Percentiles rank a stretch among this genome's conserved stretches.
Conservation (phyloP, 2,888 invertebrate species). For the Syrista parreyssii region DNA sequence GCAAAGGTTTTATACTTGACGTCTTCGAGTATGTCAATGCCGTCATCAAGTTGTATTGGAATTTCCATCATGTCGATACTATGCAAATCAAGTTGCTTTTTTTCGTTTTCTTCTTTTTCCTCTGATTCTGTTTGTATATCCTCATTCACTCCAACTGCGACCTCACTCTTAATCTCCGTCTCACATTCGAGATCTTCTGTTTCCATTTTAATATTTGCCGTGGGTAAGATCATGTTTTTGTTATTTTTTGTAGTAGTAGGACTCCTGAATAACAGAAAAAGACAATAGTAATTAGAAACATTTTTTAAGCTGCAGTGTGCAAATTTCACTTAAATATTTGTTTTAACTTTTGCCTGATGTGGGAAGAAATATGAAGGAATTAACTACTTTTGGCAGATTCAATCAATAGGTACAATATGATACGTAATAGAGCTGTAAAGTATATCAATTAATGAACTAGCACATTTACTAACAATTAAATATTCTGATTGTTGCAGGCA, state of each 20-base stretch:
- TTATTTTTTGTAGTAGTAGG: slow-evolving; percentile 42
- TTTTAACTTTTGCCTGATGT: too few relatives aligned
- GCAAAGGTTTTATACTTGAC: slow-evolving; percentile 61
- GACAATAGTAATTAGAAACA: background rate
- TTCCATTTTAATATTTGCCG: slow-evolving; percentile 58
- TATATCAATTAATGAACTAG: too few relatives aligned
- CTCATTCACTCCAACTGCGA: slow-evolving; percentile 38
- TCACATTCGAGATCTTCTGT: slow-evolving; percentile 59
- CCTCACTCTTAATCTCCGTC: slow-evolving; percentile 50
- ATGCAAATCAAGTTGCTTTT: slow-evolving; percentile 68
- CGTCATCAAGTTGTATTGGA: slow-evolving; percentile 79
- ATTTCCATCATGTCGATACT: slow-evolving; percentile 82
- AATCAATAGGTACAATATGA: too few relatives aligned
- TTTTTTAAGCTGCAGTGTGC: too few relatives aligned
- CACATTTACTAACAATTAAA: too few relatives aligned
- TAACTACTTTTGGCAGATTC: too few relatives aligned
- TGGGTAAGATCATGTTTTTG: slow-evolving; percentile 30
- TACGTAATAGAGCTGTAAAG: too few relatives aligned
- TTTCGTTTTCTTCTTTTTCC: slow-evolving; percentile 54
- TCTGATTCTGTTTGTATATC: slow-evolving; percentile 46
- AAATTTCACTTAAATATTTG: too few relatives aligned
- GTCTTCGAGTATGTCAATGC: slow-evolving; percentile 68
- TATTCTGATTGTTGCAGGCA: too few relatives aligned
- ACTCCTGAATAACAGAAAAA: slow-evolving; percentile 35
- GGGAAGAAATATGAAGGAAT: too few relatives aligned